Percentiles rank a stretch among this genome's conserved stretches.
Conservation (phyloP, 2,888 invertebrate genomes). For the Podabrus alpinus region DNA sequence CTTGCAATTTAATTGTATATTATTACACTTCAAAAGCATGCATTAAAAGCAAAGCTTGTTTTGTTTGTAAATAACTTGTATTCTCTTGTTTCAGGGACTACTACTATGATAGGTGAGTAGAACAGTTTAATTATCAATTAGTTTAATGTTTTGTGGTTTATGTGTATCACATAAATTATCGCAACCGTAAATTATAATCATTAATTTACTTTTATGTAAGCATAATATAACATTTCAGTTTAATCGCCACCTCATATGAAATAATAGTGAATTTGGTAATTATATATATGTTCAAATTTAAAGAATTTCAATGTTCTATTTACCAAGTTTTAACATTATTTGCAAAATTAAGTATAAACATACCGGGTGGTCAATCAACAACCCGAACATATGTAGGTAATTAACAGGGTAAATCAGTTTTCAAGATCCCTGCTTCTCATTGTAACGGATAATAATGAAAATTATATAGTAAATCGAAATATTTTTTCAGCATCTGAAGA, state of each 20-base stretch:
- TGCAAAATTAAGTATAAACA: too few relatives aligned
- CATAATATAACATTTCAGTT: not conserved
- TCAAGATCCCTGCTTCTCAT: too few relatives aligned
- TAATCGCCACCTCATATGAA: not conserved
- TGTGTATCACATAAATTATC: slow-evolving; percentile 1
- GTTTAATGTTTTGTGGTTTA: not conserved
- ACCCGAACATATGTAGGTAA: too few relatives aligned
- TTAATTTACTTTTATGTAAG: not conserved
- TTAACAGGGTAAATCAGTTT: too few relatives aligned
- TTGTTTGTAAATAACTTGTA: slow-evolving; percentile 27
- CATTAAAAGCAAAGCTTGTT: slow-evolving; percentile 10
- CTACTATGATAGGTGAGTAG: slow-evolving; percentile 69
- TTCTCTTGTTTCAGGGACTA: slow-evolving; percentile 67
- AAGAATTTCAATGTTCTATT: not conserved
- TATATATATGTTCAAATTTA: not conserved
- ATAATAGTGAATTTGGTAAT: not conserved
- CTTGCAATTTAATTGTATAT: slow-evolving; percentile 29
- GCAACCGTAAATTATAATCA: not conserved
- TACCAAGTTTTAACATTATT: not conserved
- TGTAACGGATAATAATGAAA: too few relatives aligned
- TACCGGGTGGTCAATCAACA: too few relatives aligned
- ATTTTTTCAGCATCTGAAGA: too few relatives aligned
- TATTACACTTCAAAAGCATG: slow-evolving; percentile 20
- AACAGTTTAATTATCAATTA: slow-evolving; percentile 13
- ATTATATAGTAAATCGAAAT: too few relatives aligned